phyloP scores from a whole-genome alignment of 2,113 vertebrate genomes.

The Mormyrus lacerda region DNA sequence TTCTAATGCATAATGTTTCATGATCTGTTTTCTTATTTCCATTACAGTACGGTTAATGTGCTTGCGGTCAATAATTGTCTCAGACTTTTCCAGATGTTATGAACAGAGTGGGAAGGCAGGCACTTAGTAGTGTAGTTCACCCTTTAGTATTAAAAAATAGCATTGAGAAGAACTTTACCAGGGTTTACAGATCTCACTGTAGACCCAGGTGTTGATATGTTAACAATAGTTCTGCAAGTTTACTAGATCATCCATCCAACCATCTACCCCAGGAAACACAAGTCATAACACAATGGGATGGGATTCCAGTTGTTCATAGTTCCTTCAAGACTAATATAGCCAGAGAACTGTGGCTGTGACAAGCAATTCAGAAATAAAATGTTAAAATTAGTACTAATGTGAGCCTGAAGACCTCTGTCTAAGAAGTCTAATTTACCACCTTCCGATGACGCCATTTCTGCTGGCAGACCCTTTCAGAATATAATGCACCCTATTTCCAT shows the following conservation, averaged over 20 bases:
- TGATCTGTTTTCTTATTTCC: neutral
- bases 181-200: neutral
- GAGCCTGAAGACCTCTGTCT: neutral
- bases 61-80: neutral
- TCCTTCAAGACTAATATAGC: neutral
- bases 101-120: neutral
- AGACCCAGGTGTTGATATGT: neutral
- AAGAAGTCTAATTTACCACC: neutral
- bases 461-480: neutral
- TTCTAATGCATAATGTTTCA: neutral
- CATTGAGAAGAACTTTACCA: neutral
- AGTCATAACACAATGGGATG: neutral
- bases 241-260: neutral
- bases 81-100: neutral
- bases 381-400: neutral
- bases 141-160: neutral
- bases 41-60: neutral
- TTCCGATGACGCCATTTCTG: neutral
- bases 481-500: neutral
- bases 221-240: neutral
- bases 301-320: neutral
- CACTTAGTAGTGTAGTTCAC: neutral
- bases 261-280: neutral
- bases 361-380: neutral
- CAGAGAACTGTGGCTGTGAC: neutral